A percentile compares a stretch with the other conserved stretches of the same genome.
Conservation (phyloP, 2,113 vertebrate species). For the Nothobranchius kuhntae region DNA sequence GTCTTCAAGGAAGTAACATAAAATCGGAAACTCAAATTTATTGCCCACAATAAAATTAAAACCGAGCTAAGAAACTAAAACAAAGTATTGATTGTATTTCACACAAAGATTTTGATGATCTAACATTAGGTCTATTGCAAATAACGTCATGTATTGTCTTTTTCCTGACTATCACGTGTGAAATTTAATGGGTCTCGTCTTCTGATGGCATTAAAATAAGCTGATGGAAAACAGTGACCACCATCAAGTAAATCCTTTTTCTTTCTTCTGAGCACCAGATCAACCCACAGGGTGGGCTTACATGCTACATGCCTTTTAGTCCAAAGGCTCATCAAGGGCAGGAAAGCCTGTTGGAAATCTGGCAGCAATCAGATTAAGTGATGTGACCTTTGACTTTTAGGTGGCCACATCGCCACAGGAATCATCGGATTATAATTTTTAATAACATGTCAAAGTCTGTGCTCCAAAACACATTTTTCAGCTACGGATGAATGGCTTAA, state of each 20-base stretch:
- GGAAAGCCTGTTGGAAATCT: constrained; percentile 49
- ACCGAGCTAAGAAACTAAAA: no score
- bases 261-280: background rate
- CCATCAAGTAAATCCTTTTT: constrained; percentile 26
- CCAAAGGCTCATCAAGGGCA: constrained; percentile 59
- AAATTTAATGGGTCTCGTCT: constrained; percentile 7
- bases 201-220: constrained; percentile 8
- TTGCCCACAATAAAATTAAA: no score
- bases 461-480: constrained; percentile 41
- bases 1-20: no score
- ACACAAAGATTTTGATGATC: no score
- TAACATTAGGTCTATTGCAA: background rate
- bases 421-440: constrained; percentile 43
- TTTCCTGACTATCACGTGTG: background rate
- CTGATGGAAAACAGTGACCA: constrained; percentile 28
- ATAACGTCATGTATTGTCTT: background rate
- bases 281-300: constrained; percentile 29
- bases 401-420: constrained; percentile 49
- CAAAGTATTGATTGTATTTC: no score
- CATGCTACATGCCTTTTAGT: constrained; percentile 57
- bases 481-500: constrained; percentile 39
- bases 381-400: constrained; percentile 51
- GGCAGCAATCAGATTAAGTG: constrained; percentile 62
- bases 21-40: no score
- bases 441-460: constrained; percentile 57